phyloP scores from a whole-genome alignment of 2,113 vertebrate genomes.

The Cebus imitator region DNA sequence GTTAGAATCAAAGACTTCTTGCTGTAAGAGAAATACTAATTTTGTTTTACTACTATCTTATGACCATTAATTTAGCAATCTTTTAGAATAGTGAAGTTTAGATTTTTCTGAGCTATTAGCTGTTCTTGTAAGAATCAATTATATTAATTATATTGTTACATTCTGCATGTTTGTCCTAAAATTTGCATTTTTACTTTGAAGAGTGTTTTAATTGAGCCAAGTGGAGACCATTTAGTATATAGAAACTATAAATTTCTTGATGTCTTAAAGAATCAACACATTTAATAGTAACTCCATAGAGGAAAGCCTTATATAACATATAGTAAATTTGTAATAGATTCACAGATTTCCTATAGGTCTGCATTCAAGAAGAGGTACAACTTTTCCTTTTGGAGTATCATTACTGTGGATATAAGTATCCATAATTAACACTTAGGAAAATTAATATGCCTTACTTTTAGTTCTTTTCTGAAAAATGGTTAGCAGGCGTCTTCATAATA shows the following conservation, averaged over 20 bases:
- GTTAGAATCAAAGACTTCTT: conserved; percentile 28
- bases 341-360: background rate
- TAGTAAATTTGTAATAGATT: background rate
- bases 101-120: conserved; percentile 24
- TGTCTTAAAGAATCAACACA: background rate
- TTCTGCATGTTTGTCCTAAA: background rate
- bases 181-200: background rate
- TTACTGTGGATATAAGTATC: background rate
- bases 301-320: background rate
- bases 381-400: background rate
- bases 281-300: background rate
- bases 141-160: background rate
- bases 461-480: conserved; percentile 28
- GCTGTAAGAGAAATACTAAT: background rate
- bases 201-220: background rate
- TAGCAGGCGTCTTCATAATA: background rate
- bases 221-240: background rate
- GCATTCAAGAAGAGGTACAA: background rate
- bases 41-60: conserved; percentile 17
- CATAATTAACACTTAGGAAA: background rate
- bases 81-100: conserved; percentile 14
- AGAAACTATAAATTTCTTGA: background rate
- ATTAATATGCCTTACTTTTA: background rate
- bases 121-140: background rate
- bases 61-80: background rate